Base-by-base conservation (phyloP, 2,888 invertebrate genomes). In the Cerastis leucographa region DNA sequence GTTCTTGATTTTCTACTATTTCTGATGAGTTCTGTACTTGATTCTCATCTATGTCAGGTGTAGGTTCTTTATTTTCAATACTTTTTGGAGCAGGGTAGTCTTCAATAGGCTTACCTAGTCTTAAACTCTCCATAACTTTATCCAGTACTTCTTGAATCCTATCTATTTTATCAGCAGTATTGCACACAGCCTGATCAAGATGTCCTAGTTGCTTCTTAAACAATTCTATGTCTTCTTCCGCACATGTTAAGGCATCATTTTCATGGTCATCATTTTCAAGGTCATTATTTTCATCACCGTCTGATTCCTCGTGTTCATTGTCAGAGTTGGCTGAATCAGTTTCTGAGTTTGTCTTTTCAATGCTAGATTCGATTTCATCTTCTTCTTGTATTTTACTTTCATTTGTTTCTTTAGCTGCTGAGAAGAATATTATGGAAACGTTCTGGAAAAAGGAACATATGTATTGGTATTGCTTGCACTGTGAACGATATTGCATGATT, bases 371-470 rank as follows among this genome's bases (percentile, higher is more conserved):
- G 72, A 89, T 89, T 19, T 90, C 89, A 67, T 91, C 93, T 59
- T 93, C 92, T 91, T 96, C 96, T 1, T 94, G 94, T 91, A 96
- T 93, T 91, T 95, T 96, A 66, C 94, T 94, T 81, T 95, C 94
- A 88, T 97, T 96, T 82, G 97, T 95, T 54, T 97, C 97, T 92
- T 97, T 94, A 2, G 97, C 97, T 0, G 99, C 99, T 1, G 99
- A 99, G 97, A 99, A 99, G 95, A 99, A 99, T 14, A 98, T 98
- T 44, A 98, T 98, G 65, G 97, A 97, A 4, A 99, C 97, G 75
- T 97, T 96, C 95, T 97, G 93, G 22, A 94, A 76, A 40, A 76
- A 86, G 73, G 65, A 17, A 59, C 14, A 25, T 14, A 56, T 56
- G 7, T 25, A 6, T 14, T 56, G n/a, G 25, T 25, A 54, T 54